Base-by-base conservation (phyloP, 2,888 invertebrate genomes). In the Gastrophysa polygoni region DNA sequence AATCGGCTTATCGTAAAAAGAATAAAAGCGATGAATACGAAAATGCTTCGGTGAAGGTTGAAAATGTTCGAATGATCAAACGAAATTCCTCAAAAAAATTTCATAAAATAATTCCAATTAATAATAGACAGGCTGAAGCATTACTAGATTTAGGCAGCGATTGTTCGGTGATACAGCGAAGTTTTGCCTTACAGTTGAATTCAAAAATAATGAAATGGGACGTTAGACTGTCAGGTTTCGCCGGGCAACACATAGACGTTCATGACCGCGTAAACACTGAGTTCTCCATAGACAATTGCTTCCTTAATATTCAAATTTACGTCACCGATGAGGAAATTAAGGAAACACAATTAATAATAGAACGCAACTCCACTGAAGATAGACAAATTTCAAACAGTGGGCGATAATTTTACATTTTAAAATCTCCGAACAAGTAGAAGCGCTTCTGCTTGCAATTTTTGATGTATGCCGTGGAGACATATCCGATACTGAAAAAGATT, bases 61-160 rank as follows among this genome's bases (percentile, higher is more conserved):
- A 47, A 20, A 47, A 47, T 47, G 20, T 47, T 20, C 17, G 20
- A 47, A 47, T 47, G 47, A 47, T 47, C 20, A 20, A 8, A 47
- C 17, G 20, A 16, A 47, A 47, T 20, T 17, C 17, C 20, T 47
- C 47, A 8, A 10, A 47, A 47, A 32, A 32, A 34, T 52, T 52
- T 52, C 17, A 52, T 34, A 52, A 52, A 52, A 32, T 32, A n/a
- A 32, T 32, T 17, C 29, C 17, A 34, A 34, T 52, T 32, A 52
- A 52, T 52, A 52, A 52, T 52, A 52, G 17, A 10, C 17, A 34
- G 17, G 52, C 20, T 32, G 32, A 38, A 32, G 52, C 52, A 17
- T 52, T 52, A 29, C 29, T 52, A 32, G 52, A 52, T 34, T 52
- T 52, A 11, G 52, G 52, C 20, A 52, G 52, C n/a, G 32, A 34